Percentiles rank a stretch among this genome's conserved stretches.
These are phyloP conservation scores for Caenorhabditis drosophilae DNA, from an alignment of 2,888 invertebrate genomes.

Conservation along the genomic window DNA sequence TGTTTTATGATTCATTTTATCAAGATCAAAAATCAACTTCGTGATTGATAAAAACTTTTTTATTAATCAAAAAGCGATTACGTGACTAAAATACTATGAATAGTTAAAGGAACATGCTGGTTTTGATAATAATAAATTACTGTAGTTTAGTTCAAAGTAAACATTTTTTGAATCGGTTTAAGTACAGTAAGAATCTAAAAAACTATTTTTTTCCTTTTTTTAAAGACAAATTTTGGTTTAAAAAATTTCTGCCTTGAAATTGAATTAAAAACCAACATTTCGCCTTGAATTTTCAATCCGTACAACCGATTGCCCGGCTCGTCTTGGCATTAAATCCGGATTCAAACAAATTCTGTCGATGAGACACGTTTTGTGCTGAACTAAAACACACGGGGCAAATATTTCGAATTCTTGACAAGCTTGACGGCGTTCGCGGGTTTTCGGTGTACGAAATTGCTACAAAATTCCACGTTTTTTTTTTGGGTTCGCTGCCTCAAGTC, in stretches of 20 bases:
- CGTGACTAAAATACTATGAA: neutral
- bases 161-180: neutral
- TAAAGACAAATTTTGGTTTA: slow-evolving; percentile 1
- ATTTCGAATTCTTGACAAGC: slow-evolving; percentile 20
- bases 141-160: no score
- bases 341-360: slow-evolving; percentile 25
- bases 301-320: neutral
- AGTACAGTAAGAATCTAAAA: slow-evolving; percentile 2
- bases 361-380: slow-evolving; percentile 14
- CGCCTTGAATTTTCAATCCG: slow-evolving; percentile 11
- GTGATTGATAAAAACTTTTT: neutral
- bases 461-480: slow-evolving; percentile 4
- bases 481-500: no score
- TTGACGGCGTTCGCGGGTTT: no score
- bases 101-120: no score
- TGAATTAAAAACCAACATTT: no score
- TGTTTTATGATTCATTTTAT: neutral
- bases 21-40: neutral
- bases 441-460: neutral
- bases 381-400: slow-evolving; percentile 24
- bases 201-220: neutral
- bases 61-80: neutral
- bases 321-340: slow-evolving; percentile 6
- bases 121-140: no score
- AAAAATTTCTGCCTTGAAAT: no score